A percentile compares a stretch with the other conserved stretches of the same genome.
Conservation (phyloP, 2,797 vertebrate species). For the Phoeniculus purpureus region DNA sequence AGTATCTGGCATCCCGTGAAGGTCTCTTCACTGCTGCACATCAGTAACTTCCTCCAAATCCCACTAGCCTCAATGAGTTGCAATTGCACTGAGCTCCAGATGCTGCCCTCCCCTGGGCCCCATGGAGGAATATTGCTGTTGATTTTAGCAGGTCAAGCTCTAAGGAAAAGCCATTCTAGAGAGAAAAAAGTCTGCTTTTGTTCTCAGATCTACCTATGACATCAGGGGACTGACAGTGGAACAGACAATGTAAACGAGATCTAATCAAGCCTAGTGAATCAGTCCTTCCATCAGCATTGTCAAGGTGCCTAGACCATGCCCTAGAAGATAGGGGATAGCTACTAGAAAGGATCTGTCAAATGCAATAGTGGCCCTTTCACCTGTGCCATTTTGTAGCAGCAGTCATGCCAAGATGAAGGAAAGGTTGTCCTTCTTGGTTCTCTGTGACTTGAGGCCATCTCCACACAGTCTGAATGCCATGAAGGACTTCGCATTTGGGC, state of each 20-base stretch:
- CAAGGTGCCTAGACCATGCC: slow-evolving; percentile 22
- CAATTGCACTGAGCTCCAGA: accelerated
- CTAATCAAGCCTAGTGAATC: slow-evolving; percentile 19
- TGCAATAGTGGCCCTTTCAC: not conserved
- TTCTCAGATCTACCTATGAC: slow-evolving; percentile 19
- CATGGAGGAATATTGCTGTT: not conserved
- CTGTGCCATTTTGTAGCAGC: not conserved
- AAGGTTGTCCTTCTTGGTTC: not conserved
- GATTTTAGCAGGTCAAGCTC: not conserved
- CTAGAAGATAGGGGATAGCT: not conserved
- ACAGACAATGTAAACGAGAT: slow-evolving; percentile 43
- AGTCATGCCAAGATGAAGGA: not conserved
- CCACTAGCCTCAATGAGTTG: not conserved
- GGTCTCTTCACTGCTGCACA: not conserved
- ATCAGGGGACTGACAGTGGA: slow-evolving; percentile 20
- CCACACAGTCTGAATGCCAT: not conserved
- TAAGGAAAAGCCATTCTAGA: not conserved
- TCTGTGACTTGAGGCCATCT: not conserved
- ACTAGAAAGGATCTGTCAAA: slow-evolving; percentile 24
- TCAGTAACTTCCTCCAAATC: not conserved
- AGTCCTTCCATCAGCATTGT: slow-evolving; percentile 13
- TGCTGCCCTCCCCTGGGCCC: not conserved
- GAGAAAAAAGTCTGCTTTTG: not conserved
- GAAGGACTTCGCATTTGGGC: not conserved
- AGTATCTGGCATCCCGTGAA: not conserved